Base-by-base conservation (phyloP, 2,888 invertebrate species). In the Alcis repandata region DNA sequence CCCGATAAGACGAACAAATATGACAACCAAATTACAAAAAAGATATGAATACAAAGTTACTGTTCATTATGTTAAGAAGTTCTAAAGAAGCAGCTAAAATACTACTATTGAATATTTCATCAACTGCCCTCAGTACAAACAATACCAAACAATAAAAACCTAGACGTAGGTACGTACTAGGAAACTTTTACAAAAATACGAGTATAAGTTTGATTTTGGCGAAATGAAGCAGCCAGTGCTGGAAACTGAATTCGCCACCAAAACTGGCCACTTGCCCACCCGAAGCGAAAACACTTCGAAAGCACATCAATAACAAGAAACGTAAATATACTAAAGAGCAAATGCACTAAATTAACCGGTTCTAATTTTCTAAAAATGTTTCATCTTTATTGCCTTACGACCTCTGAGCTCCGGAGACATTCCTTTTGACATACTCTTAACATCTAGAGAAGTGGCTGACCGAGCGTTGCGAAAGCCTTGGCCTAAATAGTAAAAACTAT, bases 401-500 rank as follows among this genome's bases (percentile, higher is more conserved):
- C 71, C 76, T 73, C 70, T 61, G 49, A 58, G 66, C 46, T 60
- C 65, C 32, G 51, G 56, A 68, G 59, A 53, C 59, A 63, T 71
- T 71, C 60, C 58, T 68, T 71, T 71, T 66, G 48, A 41, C 66
- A 71, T 76, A 52, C 41, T 64, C 51, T 52, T 46, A 63, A 41
- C 40, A 70, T 72, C 72, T 72, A 48, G 49, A 68, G 41, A 52
- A 74, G 71, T 74, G 63, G 63, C 68, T 63, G 52, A 58, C 63
- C 67, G 69, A 63, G 57, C 67, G 69, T 32, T 68, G n/a, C 36
- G 13, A 41, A 67, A 68, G 46, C 74, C 78, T 78, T 76, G 79
- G 53, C 68, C 73, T 57, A 70, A 61, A 76, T 43, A 7, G 6
- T 43, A 4, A 38, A 13, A 38, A n/a, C 4, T 38, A 38, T 38